Evolutionary conservation across 2,797 vertebrate genomes (phyloP), one percentile per base, ranked within the genome.

Genomic region (Micromesistius poutassou): DNA sequence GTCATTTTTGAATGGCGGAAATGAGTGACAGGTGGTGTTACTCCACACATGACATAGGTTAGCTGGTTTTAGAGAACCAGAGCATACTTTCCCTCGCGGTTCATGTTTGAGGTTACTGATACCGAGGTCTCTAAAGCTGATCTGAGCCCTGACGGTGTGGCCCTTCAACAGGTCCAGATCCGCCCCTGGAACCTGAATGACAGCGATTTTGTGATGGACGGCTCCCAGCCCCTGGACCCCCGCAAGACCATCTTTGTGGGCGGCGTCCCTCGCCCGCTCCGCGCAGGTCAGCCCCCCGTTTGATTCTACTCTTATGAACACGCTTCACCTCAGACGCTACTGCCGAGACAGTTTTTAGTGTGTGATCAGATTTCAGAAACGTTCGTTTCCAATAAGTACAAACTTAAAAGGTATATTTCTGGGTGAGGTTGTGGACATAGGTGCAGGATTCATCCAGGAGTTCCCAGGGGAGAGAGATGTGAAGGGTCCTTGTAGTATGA

Each of bases 121-220:
- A n/a, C 50, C 50, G 22, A 19, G 5, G 12, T 55, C 22, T n/a
- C 6, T 7, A n/a, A 62, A 62, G 50, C n/a, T 68, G 62, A 68
- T 12, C 8, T 1, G 55, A 62, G 55, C 55, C 55, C 55, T 28
- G 62, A 12, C 12, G 2, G 1, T 68, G 62, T 28, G 55, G 50
- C 50, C 3, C 19, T 12, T n/a, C 62, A 28, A 68, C 92, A 99
- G 98, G 98, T 99, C 90, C 97, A 99, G 94, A 99, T 99, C 86
- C 97, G 98, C 79, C 98, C 98, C 31, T 99, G 98, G 98, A 99
- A 99, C 93, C 96, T 99, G 91, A 99, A 98, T 74, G 98, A 99
- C 92, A 99, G 98, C 81, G 98, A 99, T 87, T 99, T 99, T 87
- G 98, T 99, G 90, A 99, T 99, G 98, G 98, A 99, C 86, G 98